These are phyloP conservation scores for Ochotona princeps DNA, from an alignment of 2,113 vertebrate species.

Conservation along the genomic window DNA sequence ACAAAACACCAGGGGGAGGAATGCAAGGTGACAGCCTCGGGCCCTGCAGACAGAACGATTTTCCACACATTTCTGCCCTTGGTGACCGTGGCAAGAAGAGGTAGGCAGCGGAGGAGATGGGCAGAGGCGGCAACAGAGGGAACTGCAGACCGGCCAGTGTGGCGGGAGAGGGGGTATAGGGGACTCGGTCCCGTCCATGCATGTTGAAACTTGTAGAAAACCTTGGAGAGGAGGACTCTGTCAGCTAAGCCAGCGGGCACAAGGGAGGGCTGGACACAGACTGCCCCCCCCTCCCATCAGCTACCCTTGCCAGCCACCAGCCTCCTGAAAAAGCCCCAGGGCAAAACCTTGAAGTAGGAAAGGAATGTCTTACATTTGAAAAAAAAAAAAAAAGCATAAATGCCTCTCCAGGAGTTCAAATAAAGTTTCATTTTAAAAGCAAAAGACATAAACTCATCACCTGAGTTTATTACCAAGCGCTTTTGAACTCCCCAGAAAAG, in stretches of 20 bases:
- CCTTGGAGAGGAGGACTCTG: background rate
- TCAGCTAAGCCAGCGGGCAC: background rate
- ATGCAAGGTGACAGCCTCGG: background rate
- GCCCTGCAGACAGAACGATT: background rate
- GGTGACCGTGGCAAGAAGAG: background rate
- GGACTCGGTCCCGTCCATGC: background rate
- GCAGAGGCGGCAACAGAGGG: background rate
- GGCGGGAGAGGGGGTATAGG: background rate
- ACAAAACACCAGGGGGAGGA: background rate
- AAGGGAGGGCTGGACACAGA: background rate
- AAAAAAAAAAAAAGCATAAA: slow-evolving; percentile 3
- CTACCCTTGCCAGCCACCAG: background rate
- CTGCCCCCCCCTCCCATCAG: background rate
- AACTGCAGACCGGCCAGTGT: background rate
- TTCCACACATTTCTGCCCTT: background rate
- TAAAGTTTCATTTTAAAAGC: slow-evolving; percentile 74
- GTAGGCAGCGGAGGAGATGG: background rate
- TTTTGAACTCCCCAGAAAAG: slow-evolving; percentile 66
- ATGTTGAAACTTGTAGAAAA: slow-evolving; percentile 67
- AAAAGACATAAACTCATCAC: slow-evolving; percentile 68
- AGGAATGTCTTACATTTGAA: slow-evolving; percentile 69
- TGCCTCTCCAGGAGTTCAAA: slow-evolving; percentile 69
- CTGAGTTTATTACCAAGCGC: slow-evolving; percentile 58
- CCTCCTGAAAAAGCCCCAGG: slow-evolving; percentile 60
- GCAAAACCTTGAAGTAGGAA: slow-evolving; percentile 29